Base-by-base conservation (phyloP, 2,888 invertebrate species). In the Cepaea hortensis region DNA sequence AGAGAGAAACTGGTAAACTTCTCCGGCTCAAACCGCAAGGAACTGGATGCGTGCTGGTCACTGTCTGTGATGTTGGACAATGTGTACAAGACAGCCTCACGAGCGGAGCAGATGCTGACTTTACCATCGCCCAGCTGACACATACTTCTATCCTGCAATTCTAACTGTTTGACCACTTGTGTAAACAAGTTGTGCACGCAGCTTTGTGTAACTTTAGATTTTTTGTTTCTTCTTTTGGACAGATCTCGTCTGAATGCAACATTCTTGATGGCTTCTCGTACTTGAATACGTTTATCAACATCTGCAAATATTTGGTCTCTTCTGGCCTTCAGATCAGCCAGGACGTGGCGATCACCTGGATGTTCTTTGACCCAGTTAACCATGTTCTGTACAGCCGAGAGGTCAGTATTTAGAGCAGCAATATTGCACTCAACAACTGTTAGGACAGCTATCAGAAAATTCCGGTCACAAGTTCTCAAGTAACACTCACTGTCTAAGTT, bases 171-270 rank as follows among this genome's bases (percentile, higher is more conserved):
- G 13, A n/a, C 13, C 2, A 87, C 13, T 81, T 84, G 84, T 23
- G 84, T 76, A 81, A 87, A 87, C 20, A 87, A 20, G 75, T 81
- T 84, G 50, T 87, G 87, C 50, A 76, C 72, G 50, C 87, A 84
- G 70, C 70, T 87, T 3, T 76, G 62, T 7, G 84, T 62, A 23
- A 75, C 55, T 15, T 68, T 11, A 55, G 65, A 20, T 20, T 80
- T 84, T 46, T 73, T 79, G 6, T 20, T n/a, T 70, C 70, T 82
- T 68, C 35, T 86, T 48, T 84, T 84, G 79, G 79, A 62, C 13
- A 62, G 55, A 0, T 84, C 84, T 61, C 65, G 73, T 20, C 87
- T 70, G 4, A 46, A 48, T 3, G 65, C 68, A 13, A 87, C 87
- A 76, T 87, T 87, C 23, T 75, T 87, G 11, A 87, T 81, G 13